Percentiles rank a stretch among this genome's conserved stretches.
Evolutionary conservation across 1,140 invertebrate species (phyloP).

Genomic region (Drosophila hydei): DNA sequence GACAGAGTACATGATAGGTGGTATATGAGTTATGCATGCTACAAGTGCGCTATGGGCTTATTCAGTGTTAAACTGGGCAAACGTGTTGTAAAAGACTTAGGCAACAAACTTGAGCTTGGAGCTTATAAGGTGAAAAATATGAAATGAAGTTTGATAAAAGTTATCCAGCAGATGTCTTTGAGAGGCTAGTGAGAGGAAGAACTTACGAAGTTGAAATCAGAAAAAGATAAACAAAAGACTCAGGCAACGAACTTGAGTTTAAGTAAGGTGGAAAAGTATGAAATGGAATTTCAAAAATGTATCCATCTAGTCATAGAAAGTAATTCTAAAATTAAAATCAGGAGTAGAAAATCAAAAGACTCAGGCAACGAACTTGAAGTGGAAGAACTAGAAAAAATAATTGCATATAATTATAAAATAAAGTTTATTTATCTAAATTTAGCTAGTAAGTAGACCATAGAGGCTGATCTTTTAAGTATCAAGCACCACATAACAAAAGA

Average conservation of each 20-base stretch:
- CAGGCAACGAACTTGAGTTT: background rate
- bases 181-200: no score
- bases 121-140: background rate
- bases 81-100: conserved; percentile 19
- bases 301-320: background rate
- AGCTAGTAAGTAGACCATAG: background rate
- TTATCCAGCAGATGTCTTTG: no score
- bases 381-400: no score
- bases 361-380: conserved; percentile 60
- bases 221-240: background rate
- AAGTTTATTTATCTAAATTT: background rate
- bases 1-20: conserved; percentile 34
- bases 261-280: no score
- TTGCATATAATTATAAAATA: no score
- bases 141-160: no score
- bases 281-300: no score
- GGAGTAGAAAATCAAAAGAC: no score
- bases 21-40: conserved; percentile 45
- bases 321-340: no score
- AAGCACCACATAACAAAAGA: no score
- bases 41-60: conserved; percentile 10
- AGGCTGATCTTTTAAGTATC: no score
- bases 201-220: no score
- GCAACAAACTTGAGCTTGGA: conserved; percentile 52
- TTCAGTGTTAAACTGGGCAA: background rate